Percentiles rank a stretch among this genome's conserved stretches.
These are phyloP conservation scores for Oryzias sinensis DNA, from an alignment of 2,797 vertebrate species.

Conservation along the genomic window DNA sequence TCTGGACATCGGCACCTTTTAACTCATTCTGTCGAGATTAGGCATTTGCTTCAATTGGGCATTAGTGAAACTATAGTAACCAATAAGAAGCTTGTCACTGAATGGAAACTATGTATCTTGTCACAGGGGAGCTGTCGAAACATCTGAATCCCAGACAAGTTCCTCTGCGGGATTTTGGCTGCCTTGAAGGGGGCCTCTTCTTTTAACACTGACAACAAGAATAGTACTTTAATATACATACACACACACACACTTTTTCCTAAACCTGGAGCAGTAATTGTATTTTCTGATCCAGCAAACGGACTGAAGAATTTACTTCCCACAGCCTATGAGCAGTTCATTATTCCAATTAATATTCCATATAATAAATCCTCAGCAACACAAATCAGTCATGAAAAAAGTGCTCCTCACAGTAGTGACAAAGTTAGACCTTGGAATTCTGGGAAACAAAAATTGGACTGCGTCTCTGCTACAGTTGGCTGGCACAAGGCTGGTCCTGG, in stretches of 20 bases:
- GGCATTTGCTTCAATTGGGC: conserved; percentile 93
- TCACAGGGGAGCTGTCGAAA: conserved; percentile 89
- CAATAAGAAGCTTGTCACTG: conserved; percentile 95
- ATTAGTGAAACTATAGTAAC: conserved; percentile 99
- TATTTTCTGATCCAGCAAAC: conserved; percentile 88
- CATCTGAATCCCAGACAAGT: conserved; percentile 91
- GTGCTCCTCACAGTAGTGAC: conserved; percentile 51
- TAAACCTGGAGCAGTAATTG: conserved; percentile 76
- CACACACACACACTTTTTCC: conserved; percentile 54
- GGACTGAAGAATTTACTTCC: conserved; percentile 70
- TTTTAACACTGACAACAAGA: conserved; percentile 85
- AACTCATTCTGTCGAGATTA: conserved; percentile 99
- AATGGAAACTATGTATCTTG: conserved; percentile 99
- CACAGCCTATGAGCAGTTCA: conserved; percentile 84
- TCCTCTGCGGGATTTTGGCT: conserved; percentile 90
- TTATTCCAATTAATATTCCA: conserved; percentile 79
- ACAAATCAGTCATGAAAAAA: conserved; percentile 47
- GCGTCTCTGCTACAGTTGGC: conserved; percentile 67
- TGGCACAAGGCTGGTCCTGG: conserved; percentile 61
- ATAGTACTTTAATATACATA: conserved; percentile 72
- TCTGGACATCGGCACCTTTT: conserved; percentile 98
- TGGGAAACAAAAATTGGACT: conserved; percentile 77
- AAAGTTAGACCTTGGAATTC: conserved; percentile 48
- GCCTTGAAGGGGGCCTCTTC: conserved; percentile 85
- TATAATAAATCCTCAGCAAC: conserved; percentile 70